Evolutionary conservation across 1,140 invertebrate genomes (phyloP), one percentile per base, ranked within the genome.

Genomic region (Solen grandis): DNA sequence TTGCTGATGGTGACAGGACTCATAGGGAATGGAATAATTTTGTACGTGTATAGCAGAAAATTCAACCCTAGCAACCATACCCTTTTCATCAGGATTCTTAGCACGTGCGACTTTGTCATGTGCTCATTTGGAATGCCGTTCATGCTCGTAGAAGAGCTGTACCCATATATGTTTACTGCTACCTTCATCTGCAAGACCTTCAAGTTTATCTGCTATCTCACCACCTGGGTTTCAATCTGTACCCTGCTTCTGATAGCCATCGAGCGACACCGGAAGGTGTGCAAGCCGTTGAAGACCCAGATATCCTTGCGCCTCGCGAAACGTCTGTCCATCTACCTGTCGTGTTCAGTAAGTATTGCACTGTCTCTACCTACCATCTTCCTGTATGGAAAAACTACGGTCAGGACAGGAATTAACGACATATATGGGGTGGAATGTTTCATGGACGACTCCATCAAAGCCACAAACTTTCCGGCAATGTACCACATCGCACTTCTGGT

Each of bases 211-310:
- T 78, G 54, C 25, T 82, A 78, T 54, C 62, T 63, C 52, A 74
- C 76, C 0, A 50, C 57, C 4, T 68, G 82, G 14, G 62, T 69
- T 22, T 82, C 83, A 0, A 72, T 70, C 1, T 66, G 68, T 16
- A 75, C 76, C 22, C 66, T 85, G 0, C 27, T 76, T 38, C 35
- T 70, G 0, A 82, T 85, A 25, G 75, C 80, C 0, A 33, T 79
- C 31, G 83, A 85, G 16, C 69, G 83, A 59, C 80, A 82, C 62
- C 55, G 72, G 16, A 69, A 78, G 25, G 60, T 85, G 1, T 85
- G 83, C 29, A 52, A 68, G n/a, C 80, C 83, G 19, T 57, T 78
- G 19, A 41, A 80, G 16, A 36, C 33, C 0, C 80, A 85, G 52
- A 76, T 85, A 16, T 60, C 80, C 10, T 13, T 60, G 3, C 57